Evolutionary conservation across 2,113 vertebrate genomes (phyloP).

Genomic region (Halcyon malimbica): DNA sequence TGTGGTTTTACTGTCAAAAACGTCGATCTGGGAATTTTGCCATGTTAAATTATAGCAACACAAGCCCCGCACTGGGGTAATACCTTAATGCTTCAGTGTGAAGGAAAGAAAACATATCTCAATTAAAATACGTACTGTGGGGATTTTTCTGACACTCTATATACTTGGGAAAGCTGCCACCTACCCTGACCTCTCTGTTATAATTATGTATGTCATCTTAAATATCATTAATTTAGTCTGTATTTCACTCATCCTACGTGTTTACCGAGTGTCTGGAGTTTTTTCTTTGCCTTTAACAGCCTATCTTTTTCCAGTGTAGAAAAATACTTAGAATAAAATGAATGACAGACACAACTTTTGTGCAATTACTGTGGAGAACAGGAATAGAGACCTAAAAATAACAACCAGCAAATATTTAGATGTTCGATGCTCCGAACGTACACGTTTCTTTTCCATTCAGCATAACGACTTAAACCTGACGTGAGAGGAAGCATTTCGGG

Average conservation of each 20-base stretch:
- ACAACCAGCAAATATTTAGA: background rate
- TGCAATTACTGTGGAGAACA: background rate
- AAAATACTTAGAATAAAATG: background rate
- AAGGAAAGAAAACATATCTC: slow-evolving; percentile 22
- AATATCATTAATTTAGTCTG: background rate
- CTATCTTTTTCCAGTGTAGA: background rate
- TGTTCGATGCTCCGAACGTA: background rate
- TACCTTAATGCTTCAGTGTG: background rate
- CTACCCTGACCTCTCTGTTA: background rate
- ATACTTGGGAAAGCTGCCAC: slow-evolving; percentile 34
- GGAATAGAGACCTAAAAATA: background rate
- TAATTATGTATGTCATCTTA: background rate
- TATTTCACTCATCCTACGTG: background rate
- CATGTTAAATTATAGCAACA: background rate
- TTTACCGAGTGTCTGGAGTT: background rate
- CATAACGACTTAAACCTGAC: rapidly evolving
- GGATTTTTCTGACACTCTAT: slow-evolving; percentile 21
- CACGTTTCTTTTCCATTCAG: background rate
- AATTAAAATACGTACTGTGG: background rate
- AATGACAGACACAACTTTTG: background rate
- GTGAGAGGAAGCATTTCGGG: background rate
- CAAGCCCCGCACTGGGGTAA: background rate
- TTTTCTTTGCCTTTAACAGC: background rate
- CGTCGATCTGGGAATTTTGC: slow-evolving; percentile 8
- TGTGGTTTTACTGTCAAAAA: background rate